These are phyloP conservation scores for Neoscelio sp. DNA, from an alignment of 2,888 invertebrate genomes.

Conservation along the genomic window DNA sequence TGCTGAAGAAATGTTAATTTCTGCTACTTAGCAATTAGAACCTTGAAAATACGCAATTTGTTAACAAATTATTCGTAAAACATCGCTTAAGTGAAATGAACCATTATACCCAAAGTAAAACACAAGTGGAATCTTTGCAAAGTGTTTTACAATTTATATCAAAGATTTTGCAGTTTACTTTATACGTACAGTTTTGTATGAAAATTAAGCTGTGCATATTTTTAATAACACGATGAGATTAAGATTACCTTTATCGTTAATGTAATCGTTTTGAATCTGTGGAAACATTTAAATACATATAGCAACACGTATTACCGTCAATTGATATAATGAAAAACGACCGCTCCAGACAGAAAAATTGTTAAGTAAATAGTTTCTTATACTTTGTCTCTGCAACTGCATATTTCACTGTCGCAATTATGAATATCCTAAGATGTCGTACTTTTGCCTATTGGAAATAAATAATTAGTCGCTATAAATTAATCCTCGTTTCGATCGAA, in stretches of 20 bases:
- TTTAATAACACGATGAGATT: too few species aligned
- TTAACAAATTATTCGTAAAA: constrained; percentile 11
- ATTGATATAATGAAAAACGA: neutral
- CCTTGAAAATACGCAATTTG: constrained; percentile 9
- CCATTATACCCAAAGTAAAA: too few species aligned
- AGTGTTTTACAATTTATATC: too few species aligned
- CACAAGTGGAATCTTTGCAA: too few species aligned
- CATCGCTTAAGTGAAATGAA: neutral
- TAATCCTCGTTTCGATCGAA: constrained; percentile 9
- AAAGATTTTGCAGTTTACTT: too few species aligned
- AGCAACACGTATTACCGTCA: too few species aligned
- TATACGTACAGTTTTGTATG: neutral
- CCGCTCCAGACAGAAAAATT: neutral
- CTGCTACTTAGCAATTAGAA: constrained; percentile 12
- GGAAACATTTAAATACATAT: too few species aligned
- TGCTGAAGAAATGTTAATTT: constrained; percentile 28
- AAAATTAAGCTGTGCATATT: neutral
- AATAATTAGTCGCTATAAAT: constrained; percentile 41
- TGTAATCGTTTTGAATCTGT: too few species aligned
- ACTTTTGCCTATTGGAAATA: constrained; percentile 30
- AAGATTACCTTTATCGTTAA: too few species aligned
- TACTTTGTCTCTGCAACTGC: constrained; percentile 27
- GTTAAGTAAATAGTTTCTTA: constrained; percentile 4
- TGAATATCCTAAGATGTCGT: constrained; percentile 16
- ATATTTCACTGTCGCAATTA: constrained; percentile 28